phyloP scores from a whole-genome alignment of 2,888 invertebrate genomes.

The Lasioglossum marginatum region DNA sequence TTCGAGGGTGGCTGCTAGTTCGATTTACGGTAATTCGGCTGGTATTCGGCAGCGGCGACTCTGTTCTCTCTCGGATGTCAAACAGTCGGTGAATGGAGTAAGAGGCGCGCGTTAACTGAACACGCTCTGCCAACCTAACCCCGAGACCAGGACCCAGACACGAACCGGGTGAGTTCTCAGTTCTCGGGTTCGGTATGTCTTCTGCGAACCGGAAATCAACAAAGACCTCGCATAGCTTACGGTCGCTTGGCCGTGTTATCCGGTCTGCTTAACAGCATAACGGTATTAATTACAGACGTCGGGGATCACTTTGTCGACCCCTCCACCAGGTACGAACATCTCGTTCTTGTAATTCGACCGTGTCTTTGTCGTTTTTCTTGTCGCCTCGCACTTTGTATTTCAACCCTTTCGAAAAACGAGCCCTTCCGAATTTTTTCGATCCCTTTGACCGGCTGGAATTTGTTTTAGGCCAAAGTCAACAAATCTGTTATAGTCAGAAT shows the following conservation, averaged over 20 bases:
- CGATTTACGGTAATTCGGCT: constrained; percentile 75
- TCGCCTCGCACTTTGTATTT: not conserved
- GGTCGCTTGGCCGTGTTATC: constrained; percentile 56
- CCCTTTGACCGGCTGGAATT: not conserved
- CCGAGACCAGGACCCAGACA: not conserved
- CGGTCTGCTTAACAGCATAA: constrained; percentile 53
- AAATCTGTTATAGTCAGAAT: not conserved
- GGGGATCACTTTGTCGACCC: constrained; percentile 41
- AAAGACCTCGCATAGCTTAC: constrained; percentile 63
- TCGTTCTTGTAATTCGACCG: not conserved
- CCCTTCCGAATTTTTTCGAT: not conserved
- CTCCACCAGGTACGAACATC: not conserved
- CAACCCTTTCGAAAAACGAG: not conserved
- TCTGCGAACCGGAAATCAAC: constrained; percentile 59
- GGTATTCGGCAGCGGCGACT: constrained; percentile 68
- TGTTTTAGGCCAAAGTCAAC: not conserved
- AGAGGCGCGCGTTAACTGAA: constrained; percentile 49
- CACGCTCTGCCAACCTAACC: constrained; percentile 13
- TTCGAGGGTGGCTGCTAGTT: constrained; percentile 67
- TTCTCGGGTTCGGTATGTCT: constrained; percentile 61
- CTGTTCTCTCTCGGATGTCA: constrained; percentile 71
- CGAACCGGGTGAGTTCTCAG: constrained; percentile 10
- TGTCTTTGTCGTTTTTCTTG: not conserved
- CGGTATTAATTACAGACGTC: constrained; percentile 66
- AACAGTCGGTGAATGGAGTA: constrained; percentile 66